Evolutionary conservation across 2,888 invertebrate genomes (phyloP).

Genomic region (Lobophora halterata): DNA sequence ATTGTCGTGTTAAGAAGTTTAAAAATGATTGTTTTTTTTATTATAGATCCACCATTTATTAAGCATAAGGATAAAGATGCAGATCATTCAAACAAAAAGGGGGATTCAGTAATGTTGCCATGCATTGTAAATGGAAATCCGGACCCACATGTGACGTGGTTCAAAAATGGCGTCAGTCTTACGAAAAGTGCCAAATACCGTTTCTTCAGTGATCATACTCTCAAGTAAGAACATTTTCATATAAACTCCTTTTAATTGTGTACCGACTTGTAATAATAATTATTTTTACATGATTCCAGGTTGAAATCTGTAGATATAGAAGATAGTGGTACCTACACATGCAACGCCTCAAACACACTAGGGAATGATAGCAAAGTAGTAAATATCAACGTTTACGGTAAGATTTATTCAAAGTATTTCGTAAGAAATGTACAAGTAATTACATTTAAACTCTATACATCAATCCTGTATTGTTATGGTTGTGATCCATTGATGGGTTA

Average conservation of each 20-base stretch:
- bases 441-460: too few species aligned
- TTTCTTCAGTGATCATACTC: conserved; percentile 31
- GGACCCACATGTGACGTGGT: conserved; percentile 43
- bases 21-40: too few species aligned
- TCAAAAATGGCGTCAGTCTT: conserved; percentile 31
- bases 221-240: conserved; percentile 36
- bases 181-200: conserved; percentile 3
- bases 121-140: conserved; percentile 45
- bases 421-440: too few species aligned
- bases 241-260: too few species aligned
- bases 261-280: too few species aligned
- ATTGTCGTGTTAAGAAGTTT: too few species aligned
- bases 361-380: conserved; percentile 34
- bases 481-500: too few species aligned
- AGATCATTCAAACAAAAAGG: conserved; percentile 19
- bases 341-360: conserved; percentile 39
- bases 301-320: conserved; percentile 20
- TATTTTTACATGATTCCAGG: conserved; percentile 32
- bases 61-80: conserved; percentile 17
- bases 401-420: conserved; percentile 34
- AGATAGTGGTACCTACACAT: conserved; percentile 41
- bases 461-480: too few species aligned
- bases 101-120: conserved; percentile 31
- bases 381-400: conserved; percentile 40
- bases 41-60: conserved; percentile 43